phyloP scores from a whole-genome alignment of 2,113 vertebrate genomes.

The Halichoerus grypus region DNA sequence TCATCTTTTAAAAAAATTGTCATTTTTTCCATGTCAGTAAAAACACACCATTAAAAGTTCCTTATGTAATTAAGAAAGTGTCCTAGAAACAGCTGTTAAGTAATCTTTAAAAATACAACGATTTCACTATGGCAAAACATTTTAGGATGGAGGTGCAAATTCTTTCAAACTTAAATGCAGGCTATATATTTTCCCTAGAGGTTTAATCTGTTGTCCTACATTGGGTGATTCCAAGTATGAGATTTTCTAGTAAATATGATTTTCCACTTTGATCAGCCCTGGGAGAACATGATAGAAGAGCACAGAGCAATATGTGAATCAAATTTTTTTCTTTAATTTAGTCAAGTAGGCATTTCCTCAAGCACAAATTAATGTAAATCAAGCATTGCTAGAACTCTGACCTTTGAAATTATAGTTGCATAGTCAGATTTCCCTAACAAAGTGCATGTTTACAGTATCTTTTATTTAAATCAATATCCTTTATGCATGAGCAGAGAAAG shows the following conservation, averaged over 20 bases:
- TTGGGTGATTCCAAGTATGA: neutral
- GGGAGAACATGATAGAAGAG: slow-evolving; percentile 46
- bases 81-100: slow-evolving; percentile 39
- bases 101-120: neutral
- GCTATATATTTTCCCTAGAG: neutral
- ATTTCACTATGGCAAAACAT: neutral
- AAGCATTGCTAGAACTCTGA: slow-evolving; percentile 73
- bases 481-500: slow-evolving; percentile 77
- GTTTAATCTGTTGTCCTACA: slow-evolving; percentile 22
- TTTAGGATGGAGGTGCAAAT: neutral
- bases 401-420: slow-evolving; percentile 78
- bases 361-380: slow-evolving; percentile 78
- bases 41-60: neutral
- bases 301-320: slow-evolving; percentile 34
- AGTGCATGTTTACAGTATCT: slow-evolving; percentile 79
- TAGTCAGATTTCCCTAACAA: slow-evolving; percentile 77
- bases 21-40: slow-evolving; percentile 18
- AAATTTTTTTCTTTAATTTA: slow-evolving; percentile 38
- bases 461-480: slow-evolving; percentile 82
- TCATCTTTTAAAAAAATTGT: neutral
- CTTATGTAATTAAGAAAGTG: neutral
- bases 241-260: slow-evolving; percentile 53
- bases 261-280: slow-evolving; percentile 59
- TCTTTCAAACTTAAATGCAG: slow-evolving; percentile 54
- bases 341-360: slow-evolving; percentile 62